Conservation (phyloP, 2,797 vertebrate genomes). For the Eurystomus glaucurus region DNA sequence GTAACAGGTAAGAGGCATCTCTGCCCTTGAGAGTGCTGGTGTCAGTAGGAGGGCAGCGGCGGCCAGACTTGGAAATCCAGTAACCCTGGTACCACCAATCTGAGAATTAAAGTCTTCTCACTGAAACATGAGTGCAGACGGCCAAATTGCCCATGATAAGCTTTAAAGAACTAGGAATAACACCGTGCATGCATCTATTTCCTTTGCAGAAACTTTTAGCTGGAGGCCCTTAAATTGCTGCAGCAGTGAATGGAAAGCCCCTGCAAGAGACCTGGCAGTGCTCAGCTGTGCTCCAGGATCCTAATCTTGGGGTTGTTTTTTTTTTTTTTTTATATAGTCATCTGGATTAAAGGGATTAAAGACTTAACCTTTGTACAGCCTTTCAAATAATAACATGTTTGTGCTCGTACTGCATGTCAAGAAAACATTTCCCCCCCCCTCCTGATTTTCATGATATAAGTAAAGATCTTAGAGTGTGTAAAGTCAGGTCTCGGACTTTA, state of each 20-base stretch:
- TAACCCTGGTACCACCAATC: neutral
- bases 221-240: neutral
- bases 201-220: conserved; percentile 23
- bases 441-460: neutral
- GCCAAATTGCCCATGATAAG: neutral
- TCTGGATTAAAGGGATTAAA: conserved; percentile 72
- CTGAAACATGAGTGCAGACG: neutral
- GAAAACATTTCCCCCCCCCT: neutral
- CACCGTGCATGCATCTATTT: neutral
- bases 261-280: neutral
- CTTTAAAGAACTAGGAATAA: conserved; percentile 1
- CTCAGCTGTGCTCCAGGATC: neutral
- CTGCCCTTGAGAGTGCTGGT: accelerated
- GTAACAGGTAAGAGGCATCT: neutral
- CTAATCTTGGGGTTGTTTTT: conserved; percentile 47
- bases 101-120: conserved; percentile 23
- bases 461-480: neutral
- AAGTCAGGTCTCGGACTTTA: neutral
- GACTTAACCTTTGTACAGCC: conserved; percentile 73
- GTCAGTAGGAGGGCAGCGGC: accelerated
- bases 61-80: neutral
- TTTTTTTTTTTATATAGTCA: conserved; percentile 21
- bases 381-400: conserved; percentile 59
- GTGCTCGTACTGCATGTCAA: neutral
- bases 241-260: neutral